Evolutionary conservation across 2,888 invertebrate genomes (phyloP).

Genomic region (Eurytoma adleriae): DNA sequence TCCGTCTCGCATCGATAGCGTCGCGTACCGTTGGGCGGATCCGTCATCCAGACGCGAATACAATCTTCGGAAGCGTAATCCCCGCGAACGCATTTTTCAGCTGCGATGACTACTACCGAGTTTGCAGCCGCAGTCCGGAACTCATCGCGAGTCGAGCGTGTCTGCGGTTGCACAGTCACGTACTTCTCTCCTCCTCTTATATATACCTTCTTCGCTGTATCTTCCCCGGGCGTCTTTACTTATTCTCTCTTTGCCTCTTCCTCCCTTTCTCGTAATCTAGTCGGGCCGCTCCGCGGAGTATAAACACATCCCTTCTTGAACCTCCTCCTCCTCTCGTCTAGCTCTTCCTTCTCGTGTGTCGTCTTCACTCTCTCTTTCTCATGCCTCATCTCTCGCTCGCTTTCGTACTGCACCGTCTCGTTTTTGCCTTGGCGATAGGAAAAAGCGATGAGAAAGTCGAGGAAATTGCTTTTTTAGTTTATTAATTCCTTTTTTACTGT

Average conservation of each 20-base stretch:
- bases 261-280: constrained; percentile 41
- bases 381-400: background rate
- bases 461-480: background rate
- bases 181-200: constrained; percentile 57
- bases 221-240: constrained; percentile 21
- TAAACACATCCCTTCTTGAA: constrained; percentile 25
- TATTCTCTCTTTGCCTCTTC: constrained; percentile 31
- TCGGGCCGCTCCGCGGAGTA: constrained; percentile 16
- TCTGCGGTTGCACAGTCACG: constrained; percentile 68
- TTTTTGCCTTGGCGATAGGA: background rate
- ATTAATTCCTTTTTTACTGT: constrained; percentile 14
- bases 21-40: constrained; percentile 20
- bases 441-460: background rate
- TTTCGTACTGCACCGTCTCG: background rate
- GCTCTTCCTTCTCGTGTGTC: constrained; percentile 22
- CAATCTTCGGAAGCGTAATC: constrained; percentile 29
- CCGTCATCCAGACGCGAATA: constrained; percentile 23
- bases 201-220: background rate
- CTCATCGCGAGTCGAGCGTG: constrained; percentile 63
- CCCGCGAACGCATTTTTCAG: background rate
- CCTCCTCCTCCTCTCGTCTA: constrained; percentile 1
- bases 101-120: background rate
- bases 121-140: constrained; percentile 53
- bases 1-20: constrained; percentile 27
- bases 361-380: constrained; percentile 35